Conservation (phyloP, 2,888 invertebrate species). For the Tipula vernalis region DNA sequence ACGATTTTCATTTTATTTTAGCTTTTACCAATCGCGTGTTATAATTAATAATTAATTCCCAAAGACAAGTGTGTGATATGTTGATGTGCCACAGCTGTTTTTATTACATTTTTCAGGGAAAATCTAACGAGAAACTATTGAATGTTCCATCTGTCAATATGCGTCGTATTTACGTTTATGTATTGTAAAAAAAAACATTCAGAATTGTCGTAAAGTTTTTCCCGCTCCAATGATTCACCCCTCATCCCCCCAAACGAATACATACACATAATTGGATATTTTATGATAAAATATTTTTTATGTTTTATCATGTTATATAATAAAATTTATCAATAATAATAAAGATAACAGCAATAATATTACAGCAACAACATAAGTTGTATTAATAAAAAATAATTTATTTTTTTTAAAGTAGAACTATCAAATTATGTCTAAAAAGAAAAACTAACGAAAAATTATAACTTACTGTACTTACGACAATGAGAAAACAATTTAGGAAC, state of each 20-base stretch:
- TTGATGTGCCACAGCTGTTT: not conserved
- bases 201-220: not conserved
- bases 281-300: not conserved
- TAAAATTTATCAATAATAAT: no score
- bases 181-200: not conserved
- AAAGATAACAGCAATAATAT: no score
- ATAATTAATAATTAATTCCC: not conserved
- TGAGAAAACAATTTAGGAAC: no score
- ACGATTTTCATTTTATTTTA: not conserved
- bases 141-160: not conserved
- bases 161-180: not conserved
- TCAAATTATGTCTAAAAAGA: no score
- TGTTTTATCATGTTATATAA: not conserved
- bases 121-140: not conserved
- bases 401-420: no score
- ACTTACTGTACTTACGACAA: no score
- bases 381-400: no score
- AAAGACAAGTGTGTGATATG: not conserved
- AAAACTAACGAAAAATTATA: no score
- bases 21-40: not conserved
- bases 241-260: not conserved
- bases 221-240: not conserved
- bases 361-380: no score
- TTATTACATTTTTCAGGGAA: not conserved
- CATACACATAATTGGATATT: not conserved